Base-by-base conservation (phyloP, 2,797 vertebrate species). In the Florisuga fusca region DNA sequence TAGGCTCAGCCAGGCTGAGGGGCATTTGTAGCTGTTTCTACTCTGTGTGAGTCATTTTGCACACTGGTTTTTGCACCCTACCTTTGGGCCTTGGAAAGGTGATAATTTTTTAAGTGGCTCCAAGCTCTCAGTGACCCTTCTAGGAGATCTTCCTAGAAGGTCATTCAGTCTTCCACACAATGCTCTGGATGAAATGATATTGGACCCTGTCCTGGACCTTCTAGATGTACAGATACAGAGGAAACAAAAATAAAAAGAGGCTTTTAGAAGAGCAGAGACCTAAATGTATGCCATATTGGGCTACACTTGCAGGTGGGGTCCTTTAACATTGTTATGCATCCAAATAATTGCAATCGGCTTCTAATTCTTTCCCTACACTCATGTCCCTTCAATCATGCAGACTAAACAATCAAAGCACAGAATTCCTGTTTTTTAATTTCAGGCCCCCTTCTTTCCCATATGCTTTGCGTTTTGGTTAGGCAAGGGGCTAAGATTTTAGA, bases 401-500 rank as follows among this genome's bases (percentile, higher is more conserved):
- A 95, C 93, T 97, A 95, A 95, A 96, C 93, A 97, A 92, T 90
- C 94, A 71, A 95, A 97, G 93, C 71, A 73, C 34, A 81, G 89
- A 85, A 93, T 63, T 85, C 48, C 83, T 95, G 76, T 50, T 94
- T 96, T 94, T 91, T 84, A 41, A 19, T 94, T 88, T 90, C 86
- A 95, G 83, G 45, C 81, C 84, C 76, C 26, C 23, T 89, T 97
- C 91, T 97, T 93, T 61, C 77, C 90, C 82, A 90, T 84, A 88
- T 91, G 93, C 90, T 97, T 97, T 29, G 68, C 95, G 91, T 97
- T 97, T 95, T 93, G 86, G 88, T 96, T 84, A 96, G 94, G 93
- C 43, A 57, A 97, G 95, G 76, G 92, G n/a, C 94, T 96, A 91
- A 77, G 88, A 75, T 59, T 96, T 97, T 93, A 87, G 90, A 93